A percentile compares a stretch with the other conserved stretches of the same genome.
Conservation (phyloP, 2,797 vertebrate species). For the Gila robusta region DNA sequence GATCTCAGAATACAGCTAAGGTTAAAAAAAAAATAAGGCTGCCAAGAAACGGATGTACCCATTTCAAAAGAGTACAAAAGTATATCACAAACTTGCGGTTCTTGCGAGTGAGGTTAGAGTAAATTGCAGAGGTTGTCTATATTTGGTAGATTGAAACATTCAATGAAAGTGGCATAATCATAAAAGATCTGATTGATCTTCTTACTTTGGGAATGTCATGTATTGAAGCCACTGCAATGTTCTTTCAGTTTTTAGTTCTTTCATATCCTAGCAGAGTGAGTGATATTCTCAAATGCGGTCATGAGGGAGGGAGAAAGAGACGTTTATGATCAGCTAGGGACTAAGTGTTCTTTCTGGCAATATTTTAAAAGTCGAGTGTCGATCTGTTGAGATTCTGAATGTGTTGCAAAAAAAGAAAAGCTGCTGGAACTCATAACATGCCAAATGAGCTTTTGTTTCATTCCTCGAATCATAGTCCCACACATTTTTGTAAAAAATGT, state of each 20-base stretch:
- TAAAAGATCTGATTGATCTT: constrained; percentile 81
- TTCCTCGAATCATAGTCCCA: not conserved
- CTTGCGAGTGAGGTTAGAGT: constrained; percentile 32
- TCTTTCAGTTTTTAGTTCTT: constrained; percentile 78
- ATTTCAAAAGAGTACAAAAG: constrained; percentile 75
- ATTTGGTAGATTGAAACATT: constrained; percentile 83
- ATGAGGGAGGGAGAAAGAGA: constrained; percentile 70
- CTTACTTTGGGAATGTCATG: constrained; percentile 86
- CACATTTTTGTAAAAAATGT: not conserved
- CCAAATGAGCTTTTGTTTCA: constrained; percentile 2
- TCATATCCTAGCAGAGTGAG: constrained; percentile 79
- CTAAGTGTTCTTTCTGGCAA: constrained; percentile 53
- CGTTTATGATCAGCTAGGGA: constrained; percentile 58
- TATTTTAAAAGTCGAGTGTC: constrained; percentile 36
- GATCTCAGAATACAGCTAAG: constrained; percentile 62
- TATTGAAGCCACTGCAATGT: constrained; percentile 84
- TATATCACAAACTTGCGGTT: constrained; percentile 13
- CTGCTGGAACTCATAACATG: constrained; percentile 51
- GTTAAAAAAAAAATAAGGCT: constrained; percentile 54
- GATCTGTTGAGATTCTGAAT: constrained; percentile 52
- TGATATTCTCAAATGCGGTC: constrained; percentile 82
- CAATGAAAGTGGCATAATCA: constrained; percentile 81
- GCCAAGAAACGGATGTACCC: constrained; percentile 47
- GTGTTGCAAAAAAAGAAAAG: constrained; percentile 51
- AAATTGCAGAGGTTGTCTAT: constrained; percentile 33